These are phyloP conservation scores for Heloderma charlesbogerti DNA, from an alignment of 2,113 vertebrate genomes.

Conservation along the genomic window DNA sequence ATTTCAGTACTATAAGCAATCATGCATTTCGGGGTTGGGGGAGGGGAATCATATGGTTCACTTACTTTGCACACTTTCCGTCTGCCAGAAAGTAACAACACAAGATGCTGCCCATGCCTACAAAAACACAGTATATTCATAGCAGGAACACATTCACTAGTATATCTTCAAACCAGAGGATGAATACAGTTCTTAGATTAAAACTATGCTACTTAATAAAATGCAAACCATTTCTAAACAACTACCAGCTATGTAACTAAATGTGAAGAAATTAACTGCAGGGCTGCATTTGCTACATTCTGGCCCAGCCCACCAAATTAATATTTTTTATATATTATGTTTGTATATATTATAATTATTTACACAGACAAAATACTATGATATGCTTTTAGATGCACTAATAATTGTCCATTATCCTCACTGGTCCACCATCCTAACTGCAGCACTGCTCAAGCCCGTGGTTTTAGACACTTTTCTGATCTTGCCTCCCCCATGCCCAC, in stretches of 20 bases:
- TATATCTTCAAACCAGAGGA: neutral
- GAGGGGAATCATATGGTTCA: conserved; percentile 11
- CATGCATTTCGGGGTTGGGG: neutral
- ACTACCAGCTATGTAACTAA: neutral
- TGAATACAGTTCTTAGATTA: neutral
- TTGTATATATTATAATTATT: neutral
- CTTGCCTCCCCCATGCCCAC: neutral
- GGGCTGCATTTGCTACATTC: neutral
- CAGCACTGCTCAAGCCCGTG: neutral
- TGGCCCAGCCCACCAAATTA: neutral
- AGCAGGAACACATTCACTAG: accelerated
- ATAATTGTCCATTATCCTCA: neutral
- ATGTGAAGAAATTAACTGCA: neutral
- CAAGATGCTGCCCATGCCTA: conserved; percentile 92
- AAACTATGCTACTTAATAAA: neutral
- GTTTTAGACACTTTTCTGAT: neutral
- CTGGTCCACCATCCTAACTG: neutral
- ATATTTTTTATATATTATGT: neutral
- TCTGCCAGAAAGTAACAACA: conserved; percentile 88
- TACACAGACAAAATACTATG: neutral
- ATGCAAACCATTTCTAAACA: neutral
- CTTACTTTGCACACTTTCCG: conserved; percentile 88
- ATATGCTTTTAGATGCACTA: neutral
- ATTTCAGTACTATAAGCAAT: neutral
- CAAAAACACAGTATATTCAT: conserved; percentile 44